Conservation (phyloP, 2,888 invertebrate genomes). For the Ceratothoa steindachneri region DNA sequence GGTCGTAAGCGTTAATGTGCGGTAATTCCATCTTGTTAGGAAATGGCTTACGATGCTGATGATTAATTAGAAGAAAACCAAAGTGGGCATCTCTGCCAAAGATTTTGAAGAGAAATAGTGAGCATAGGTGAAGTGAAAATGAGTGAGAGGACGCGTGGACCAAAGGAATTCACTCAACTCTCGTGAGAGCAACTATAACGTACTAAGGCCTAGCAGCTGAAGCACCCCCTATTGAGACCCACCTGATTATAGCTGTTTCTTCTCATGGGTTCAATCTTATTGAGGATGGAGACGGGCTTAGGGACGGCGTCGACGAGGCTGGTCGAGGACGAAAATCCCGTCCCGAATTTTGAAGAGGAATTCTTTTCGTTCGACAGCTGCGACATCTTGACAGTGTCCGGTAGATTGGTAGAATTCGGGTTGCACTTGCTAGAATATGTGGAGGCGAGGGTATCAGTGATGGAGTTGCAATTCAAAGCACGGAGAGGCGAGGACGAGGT, state of each 20-base stretch:
- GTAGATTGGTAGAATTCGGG: constrained; percentile 27
- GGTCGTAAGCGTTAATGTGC: too few relatives aligned
- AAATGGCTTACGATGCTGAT: too few relatives aligned
- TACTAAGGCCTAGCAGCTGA: too few relatives aligned
- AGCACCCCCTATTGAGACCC: too few relatives aligned
- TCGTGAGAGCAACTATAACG: too few relatives aligned
- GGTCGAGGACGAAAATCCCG: neutral
- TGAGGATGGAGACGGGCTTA: constrained; percentile 53
- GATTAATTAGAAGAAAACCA: too few relatives aligned
- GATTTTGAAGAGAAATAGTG: too few relatives aligned
- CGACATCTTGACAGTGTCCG: constrained; percentile 44
- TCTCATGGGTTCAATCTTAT: constrained; percentile 67
- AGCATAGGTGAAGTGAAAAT: too few relatives aligned
- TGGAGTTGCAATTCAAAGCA: constrained; percentile 40
- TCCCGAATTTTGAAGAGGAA: neutral
- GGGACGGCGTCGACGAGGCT: constrained; percentile 19
- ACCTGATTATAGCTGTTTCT: constrained; percentile 72
- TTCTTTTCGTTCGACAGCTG: constrained; percentile 33
- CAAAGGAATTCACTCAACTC: too few relatives aligned
- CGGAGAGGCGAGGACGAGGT: constrained; percentile 27
- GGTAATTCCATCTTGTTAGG: too few relatives aligned
- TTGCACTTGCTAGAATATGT: constrained; percentile 16
- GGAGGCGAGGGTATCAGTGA: constrained; percentile 24
- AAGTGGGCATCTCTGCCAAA: too few relatives aligned
- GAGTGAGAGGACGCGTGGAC: too few relatives aligned